Percentiles rank a stretch among this genome's conserved stretches.
Evolutionary conservation across 1,140 invertebrate species (phyloP).

Genomic region (Linepithema humile): DNA sequence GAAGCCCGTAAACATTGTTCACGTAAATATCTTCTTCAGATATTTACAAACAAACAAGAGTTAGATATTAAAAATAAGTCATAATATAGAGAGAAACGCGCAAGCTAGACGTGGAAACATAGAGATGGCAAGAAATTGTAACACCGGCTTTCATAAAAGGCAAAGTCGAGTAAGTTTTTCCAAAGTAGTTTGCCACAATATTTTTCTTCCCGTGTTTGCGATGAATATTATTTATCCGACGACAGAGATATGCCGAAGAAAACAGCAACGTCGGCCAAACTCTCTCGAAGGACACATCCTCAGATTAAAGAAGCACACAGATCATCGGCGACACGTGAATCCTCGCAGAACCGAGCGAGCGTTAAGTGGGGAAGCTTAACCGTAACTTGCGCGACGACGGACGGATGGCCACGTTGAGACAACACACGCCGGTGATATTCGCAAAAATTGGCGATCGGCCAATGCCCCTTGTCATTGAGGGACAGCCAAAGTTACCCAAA

Average conservation of each 20-base stretch:
- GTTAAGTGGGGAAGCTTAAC: not conserved
- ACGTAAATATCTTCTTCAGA: not conserved
- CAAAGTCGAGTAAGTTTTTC: not conserved
- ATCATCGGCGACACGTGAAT: not conserved
- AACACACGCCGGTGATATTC: not conserved
- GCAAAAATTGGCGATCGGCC: conserved; percentile 32
- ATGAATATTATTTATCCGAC: not conserved
- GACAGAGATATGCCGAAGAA: not conserved
- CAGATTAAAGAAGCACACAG: not conserved
- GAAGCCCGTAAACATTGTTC: too few species aligned
- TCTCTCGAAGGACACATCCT: not conserved
- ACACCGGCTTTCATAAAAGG: not conserved
- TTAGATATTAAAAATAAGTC: too few species aligned
- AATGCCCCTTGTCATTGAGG: not conserved
- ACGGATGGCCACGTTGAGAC: not conserved
- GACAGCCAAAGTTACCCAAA: conserved; percentile 10
- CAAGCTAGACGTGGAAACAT: too few species aligned
- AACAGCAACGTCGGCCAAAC: not conserved
- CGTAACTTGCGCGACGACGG: not conserved
- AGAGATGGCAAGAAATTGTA: not conserved
- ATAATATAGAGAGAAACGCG: too few species aligned
- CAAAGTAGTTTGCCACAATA: not conserved
- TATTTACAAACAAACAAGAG: not conserved
- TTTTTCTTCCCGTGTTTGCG: not conserved
- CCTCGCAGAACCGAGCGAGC: not conserved